Percentiles rank a stretch among this genome's conserved stretches.
Conservation (phyloP, 2,113 vertebrate species). For the Cervus canadensis region DNA sequence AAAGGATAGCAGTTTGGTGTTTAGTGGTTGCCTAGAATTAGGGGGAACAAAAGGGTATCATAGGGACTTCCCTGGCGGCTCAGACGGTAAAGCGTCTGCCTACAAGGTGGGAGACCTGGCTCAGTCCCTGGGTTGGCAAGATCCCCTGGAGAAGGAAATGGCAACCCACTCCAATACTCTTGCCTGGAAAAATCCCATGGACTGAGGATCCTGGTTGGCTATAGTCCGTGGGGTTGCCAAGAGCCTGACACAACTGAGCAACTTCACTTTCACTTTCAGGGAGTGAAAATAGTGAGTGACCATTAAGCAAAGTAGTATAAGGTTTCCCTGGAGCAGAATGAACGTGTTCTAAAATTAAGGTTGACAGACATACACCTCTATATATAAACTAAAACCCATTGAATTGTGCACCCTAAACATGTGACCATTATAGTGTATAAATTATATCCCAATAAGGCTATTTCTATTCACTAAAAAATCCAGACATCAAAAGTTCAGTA, state of each 20-base stretch:
- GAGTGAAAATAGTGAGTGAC: not conserved
- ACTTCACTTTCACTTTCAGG: not conserved
- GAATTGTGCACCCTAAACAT: not conserved
- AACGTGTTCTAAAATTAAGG: not conserved
- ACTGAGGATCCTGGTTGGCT: not conserved
- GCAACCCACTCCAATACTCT: not conserved
- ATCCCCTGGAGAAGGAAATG: not conserved
- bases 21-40: not conserved
- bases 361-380: rapidly evolving
- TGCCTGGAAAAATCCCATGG: not conserved
- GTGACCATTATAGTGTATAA: not conserved
- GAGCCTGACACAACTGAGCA: rapidly evolving
- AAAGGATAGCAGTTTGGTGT: not conserved
- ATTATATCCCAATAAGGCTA: not conserved
- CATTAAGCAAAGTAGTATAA: not conserved
- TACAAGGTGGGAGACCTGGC: not conserved
- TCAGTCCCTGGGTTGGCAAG: rapidly evolving
- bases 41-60: not conserved
- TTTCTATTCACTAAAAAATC: not conserved
- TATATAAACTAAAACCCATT: not conserved
- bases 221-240: not conserved
- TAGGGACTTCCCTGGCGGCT: not conserved
- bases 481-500: not conserved
- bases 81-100: rapidly evolving
- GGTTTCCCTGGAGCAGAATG: not conserved